phyloP scores from a whole-genome alignment of 2,797 vertebrate genomes.

The Phalanger gymnotis region DNA sequence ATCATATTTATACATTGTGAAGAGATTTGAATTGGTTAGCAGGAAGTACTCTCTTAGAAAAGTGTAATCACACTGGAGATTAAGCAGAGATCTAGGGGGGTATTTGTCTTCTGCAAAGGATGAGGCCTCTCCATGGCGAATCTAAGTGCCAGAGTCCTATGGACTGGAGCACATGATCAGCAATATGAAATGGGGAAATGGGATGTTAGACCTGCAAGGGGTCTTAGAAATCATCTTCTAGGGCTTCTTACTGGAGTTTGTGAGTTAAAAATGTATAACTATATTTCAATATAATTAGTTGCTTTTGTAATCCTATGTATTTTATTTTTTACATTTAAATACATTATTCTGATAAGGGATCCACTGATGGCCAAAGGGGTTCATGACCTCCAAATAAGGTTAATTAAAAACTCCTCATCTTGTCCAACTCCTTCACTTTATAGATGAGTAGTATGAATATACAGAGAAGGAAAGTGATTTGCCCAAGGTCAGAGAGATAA shows the following conservation, averaged over 20 bases:
- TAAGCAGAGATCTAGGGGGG: not conserved
- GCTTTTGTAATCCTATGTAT: not conserved
- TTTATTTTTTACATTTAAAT: not conserved
- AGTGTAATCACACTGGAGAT: not conserved
- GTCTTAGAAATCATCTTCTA: not conserved
- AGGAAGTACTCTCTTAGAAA: not conserved
- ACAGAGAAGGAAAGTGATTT: not conserved
- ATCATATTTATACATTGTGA: not conserved
- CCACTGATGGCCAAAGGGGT: not conserved
- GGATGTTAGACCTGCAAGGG: not conserved
- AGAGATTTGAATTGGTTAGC: not conserved
- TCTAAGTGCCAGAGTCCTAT: not conserved
- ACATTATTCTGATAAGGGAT: not conserved
- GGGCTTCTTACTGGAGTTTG: not conserved
- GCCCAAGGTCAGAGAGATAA: not conserved
- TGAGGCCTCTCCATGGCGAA: not conserved
- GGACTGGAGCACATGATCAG: not conserved
- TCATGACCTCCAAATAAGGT: not conserved
- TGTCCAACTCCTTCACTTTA: not conserved
- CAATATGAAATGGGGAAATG: conserved; percentile 45
- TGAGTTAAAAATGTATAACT: not conserved
- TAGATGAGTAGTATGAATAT: not conserved
- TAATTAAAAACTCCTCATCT: not conserved
- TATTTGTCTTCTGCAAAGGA: not conserved
- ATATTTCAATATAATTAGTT: not conserved